Evolutionary conservation across 2,797 vertebrate species (phyloP).

Genomic region (Hyperoplus lanceolatus): DNA sequence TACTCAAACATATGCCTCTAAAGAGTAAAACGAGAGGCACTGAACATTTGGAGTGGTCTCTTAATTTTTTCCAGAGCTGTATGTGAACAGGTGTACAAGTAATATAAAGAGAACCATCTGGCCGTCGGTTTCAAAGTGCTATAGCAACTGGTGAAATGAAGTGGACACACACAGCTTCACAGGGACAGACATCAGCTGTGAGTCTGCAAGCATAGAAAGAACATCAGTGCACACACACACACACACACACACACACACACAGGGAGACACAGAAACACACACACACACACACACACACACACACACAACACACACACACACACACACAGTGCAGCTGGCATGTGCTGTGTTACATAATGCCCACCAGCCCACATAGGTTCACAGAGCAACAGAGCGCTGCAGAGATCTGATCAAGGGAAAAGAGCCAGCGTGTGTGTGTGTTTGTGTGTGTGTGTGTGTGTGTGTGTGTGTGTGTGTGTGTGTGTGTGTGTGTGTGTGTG

Average conservation of each 20-base stretch:
- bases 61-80: too few species aligned
- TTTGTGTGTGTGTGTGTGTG: slow-evolving; percentile 31
- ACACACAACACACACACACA: slow-evolving; percentile 43
- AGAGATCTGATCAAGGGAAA: slow-evolving; percentile 60
- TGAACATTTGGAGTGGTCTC: too few species aligned
- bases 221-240: slow-evolving; percentile 52
- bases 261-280: slow-evolving; percentile 45
- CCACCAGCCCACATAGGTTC: slow-evolving; percentile 81
- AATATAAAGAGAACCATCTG: too few species aligned
- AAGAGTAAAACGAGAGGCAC: too few species aligned
- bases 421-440: slow-evolving; percentile 27
- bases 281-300: slow-evolving; percentile 55
- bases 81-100: too few species aligned
- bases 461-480: slow-evolving; percentile 8
- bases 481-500: slow-evolving; percentile 32
- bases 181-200: slow-evolving; percentile 61
- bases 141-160: not conserved
- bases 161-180: not conserved
- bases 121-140: too few species aligned
- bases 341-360: slow-evolving; percentile 80
- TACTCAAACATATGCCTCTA: too few species aligned
- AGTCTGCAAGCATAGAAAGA: slow-evolving; percentile 33
- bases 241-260: slow-evolving; percentile 61
- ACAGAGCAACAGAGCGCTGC: slow-evolving; percentile 58
- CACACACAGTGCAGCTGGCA: slow-evolving; percentile 63